Conservation (phyloP, 1,140 invertebrate species). For the Penaeus chinensis region DNA sequence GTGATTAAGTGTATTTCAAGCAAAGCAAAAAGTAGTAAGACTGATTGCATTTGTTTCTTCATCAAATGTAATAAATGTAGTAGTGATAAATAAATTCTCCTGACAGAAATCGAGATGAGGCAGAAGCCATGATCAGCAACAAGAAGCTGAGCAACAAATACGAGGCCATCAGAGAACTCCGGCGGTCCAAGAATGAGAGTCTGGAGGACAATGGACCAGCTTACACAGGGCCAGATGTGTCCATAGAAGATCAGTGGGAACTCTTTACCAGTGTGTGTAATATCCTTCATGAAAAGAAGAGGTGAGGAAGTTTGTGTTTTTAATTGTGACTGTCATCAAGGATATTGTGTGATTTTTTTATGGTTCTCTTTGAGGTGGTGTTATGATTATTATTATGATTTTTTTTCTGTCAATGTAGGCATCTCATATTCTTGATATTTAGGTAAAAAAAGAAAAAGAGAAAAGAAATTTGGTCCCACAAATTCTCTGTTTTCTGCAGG, state of each 20-base stretch:
- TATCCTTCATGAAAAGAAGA: constrained; percentile 75
- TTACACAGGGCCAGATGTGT: constrained; percentile 57
- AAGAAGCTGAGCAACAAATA: constrained; percentile 66
- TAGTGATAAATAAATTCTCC: background rate
- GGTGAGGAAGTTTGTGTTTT: constrained; percentile 29
- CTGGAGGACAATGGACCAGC: constrained; percentile 56
- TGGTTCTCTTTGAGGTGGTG: background rate
- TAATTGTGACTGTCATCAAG: background rate
- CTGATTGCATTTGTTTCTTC: background rate
- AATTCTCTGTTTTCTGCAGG: constrained; percentile 61
- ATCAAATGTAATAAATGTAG: background rate
- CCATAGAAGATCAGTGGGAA: constrained; percentile 77
- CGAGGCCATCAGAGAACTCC: constrained; percentile 71
- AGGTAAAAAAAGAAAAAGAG: too few relatives aligned
- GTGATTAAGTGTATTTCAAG: too few relatives aligned
- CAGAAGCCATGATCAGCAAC: constrained; percentile 70
- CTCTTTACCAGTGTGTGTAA: constrained; percentile 78
- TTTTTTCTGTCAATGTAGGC: too few relatives aligned
- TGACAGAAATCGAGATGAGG: constrained; percentile 75
- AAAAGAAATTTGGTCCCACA: too few relatives aligned
- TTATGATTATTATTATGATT: too few relatives aligned
- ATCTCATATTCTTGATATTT: too few relatives aligned
- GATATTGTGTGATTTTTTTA: too few relatives aligned
- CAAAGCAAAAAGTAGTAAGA: background rate
- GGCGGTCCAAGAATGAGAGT: constrained; percentile 66